These are phyloP conservation scores for Lepus oiostolus DNA, from an alignment of 2,797 vertebrate species.

Conservation along the genomic window DNA sequence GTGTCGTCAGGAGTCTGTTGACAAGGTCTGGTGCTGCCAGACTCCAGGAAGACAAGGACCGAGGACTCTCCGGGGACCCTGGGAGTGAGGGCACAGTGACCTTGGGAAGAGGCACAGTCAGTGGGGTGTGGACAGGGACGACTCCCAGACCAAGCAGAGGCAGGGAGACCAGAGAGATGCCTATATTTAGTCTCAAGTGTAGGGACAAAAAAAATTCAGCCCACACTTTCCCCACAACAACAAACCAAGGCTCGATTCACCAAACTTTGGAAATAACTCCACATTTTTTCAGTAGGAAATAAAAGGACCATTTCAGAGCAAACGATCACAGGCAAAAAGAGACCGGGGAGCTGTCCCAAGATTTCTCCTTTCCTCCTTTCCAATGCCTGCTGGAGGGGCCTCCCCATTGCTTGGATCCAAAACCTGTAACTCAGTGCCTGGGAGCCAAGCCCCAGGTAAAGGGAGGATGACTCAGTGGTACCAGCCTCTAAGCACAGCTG, in stretches of 20 bases:
- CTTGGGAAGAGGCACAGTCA: neutral
- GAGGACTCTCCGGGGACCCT: neutral
- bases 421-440: neutral
- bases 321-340: constrained; percentile 33
- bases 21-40: neutral
- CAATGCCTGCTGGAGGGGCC: neutral
- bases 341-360: neutral
- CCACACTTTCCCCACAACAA: neutral
- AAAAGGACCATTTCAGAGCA: constrained; percentile 23
- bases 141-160: neutral
- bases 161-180: neutral
- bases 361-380: constrained; percentile 12
- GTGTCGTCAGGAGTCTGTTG: fast-evolving
- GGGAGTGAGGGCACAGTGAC: neutral
- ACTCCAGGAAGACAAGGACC: neutral
- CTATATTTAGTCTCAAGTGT: constrained; percentile 47
- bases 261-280: constrained; percentile 28
- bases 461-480: neutral
- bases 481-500: too few relatives aligned
- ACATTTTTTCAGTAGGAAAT: constrained; percentile 42
- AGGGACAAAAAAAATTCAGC: neutral
- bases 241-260: constrained; percentile 27
- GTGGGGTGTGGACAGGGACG: neutral
- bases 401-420: neutral
- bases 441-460: neutral